Evolutionary conservation across 2,797 vertebrate genomes (phyloP).

Genomic region (Craterocephalus amniculus): DNA sequence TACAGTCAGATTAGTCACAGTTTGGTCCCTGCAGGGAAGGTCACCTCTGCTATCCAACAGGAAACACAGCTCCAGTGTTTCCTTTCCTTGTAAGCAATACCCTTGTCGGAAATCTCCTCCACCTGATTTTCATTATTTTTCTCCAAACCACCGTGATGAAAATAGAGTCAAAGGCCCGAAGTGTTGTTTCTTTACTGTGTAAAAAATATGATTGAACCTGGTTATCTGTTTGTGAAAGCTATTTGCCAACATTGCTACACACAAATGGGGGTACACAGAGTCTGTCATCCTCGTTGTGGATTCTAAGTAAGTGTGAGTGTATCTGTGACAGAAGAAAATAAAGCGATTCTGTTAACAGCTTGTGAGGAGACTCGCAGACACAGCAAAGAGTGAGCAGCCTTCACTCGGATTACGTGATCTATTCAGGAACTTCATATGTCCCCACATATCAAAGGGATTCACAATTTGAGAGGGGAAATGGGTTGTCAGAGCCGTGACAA

Average conservation of each 20-base stretch:
- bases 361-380: constrained; percentile 20
- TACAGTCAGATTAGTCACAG: constrained; percentile 51
- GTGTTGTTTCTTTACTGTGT: background rate
- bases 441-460: constrained; percentile 48
- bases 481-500: constrained; percentile 37
- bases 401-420: constrained; percentile 20
- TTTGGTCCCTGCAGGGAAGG: constrained; percentile 44
- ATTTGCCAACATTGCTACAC: constrained; percentile 15
- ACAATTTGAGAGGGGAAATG: constrained; percentile 30
- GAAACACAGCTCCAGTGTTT: constrained; percentile 43
- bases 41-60: constrained; percentile 52
- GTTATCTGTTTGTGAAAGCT: constrained; percentile 37
- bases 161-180: constrained; percentile 40
- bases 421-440: constrained; percentile 36
- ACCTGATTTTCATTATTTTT: constrained; percentile 43
- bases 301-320: constrained; percentile 7
- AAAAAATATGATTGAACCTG: constrained; percentile 27
- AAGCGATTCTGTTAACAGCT: constrained; percentile 27
- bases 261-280: background rate
- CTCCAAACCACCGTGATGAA: constrained; percentile 29
- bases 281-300: constrained; percentile 18
- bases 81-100: constrained; percentile 29
- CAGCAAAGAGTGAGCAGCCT: constrained; percentile 8
- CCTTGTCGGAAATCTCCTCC: constrained; percentile 47
- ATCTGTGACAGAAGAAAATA: constrained; percentile 10